Percentiles rank a stretch among this genome's conserved stretches.
phyloP scores from a whole-genome alignment of 2,113 vertebrate genomes.

The Alethe castanea region DNA sequence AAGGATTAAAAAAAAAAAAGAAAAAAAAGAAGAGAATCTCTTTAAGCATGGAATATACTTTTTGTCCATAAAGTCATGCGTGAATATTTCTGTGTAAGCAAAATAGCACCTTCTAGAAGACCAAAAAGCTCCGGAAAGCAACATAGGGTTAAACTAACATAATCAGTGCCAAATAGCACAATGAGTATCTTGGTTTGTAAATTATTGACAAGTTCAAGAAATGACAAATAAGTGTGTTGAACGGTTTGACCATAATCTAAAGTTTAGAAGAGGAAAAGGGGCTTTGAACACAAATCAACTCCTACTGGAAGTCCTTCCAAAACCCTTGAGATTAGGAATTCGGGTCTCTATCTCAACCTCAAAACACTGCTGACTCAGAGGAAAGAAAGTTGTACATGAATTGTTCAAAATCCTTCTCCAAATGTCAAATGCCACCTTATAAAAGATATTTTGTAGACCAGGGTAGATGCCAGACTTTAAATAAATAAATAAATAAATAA shows the following conservation, averaged over 20 bases:
- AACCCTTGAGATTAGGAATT: conserved; percentile 14
- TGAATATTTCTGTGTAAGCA: neutral
- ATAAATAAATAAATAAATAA: neutral
- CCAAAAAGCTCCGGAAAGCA: neutral
- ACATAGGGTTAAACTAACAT: fast-evolving
- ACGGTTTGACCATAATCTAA: neutral
- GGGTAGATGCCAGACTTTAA: neutral
- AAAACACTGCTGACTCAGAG: conserved; percentile 12
- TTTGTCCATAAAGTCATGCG: neutral
- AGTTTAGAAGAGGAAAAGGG: neutral
- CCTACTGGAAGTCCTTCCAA: neutral
- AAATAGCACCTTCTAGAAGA: neutral
- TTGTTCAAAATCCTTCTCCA: neutral
- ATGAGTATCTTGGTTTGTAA: neutral
- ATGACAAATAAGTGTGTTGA: neutral
- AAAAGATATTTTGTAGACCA: neutral
- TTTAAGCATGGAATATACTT: neutral
- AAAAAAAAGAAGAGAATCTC: neutral
- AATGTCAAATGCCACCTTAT: neutral
- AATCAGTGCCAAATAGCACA: neutral
- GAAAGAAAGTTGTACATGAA: neutral
- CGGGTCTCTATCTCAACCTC: neutral
- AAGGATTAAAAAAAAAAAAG: neutral
- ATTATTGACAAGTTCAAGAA: neutral
- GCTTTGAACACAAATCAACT: neutral